Evolutionary conservation across 2,113 vertebrate species (phyloP).

Genomic region (Tetrax tetrax): DNA sequence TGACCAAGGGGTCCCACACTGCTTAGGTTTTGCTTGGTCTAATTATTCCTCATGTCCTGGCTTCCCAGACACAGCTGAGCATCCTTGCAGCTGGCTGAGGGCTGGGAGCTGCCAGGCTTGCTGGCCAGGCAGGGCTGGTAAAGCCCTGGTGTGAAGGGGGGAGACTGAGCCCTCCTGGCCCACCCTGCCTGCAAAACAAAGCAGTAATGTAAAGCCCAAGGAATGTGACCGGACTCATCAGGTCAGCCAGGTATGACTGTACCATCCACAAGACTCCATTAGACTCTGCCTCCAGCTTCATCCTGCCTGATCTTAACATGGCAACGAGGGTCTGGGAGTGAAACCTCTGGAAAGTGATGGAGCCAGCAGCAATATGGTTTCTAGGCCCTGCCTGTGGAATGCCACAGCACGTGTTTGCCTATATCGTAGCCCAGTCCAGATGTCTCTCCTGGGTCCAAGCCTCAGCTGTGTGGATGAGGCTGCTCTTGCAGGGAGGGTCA

Average conservation of each 20-base stretch:
- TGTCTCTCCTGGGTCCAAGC: no score
- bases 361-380: not conserved
- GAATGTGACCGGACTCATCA: not conserved
- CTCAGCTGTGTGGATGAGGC: not conserved
- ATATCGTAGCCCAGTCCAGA: not conserved
- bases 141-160: not conserved
- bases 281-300: not conserved
- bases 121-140: not conserved
- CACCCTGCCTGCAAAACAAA: fast-evolving
- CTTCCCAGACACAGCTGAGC: not conserved
- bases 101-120: not conserved
- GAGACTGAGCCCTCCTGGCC: not conserved
- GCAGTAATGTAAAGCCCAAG: not conserved
- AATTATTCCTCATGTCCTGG: not conserved
- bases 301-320: not conserved
- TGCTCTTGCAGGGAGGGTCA: not conserved
- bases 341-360: not conserved
- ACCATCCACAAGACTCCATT: not conserved
- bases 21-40: not conserved
- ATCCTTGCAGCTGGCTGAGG: not conserved
- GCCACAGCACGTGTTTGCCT: fast-evolving
- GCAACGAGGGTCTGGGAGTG: not conserved
- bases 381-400: not conserved
- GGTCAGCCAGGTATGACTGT: not conserved
- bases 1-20: fast-evolving